These are phyloP conservation scores for Botrylloides violaceus DNA, from an alignment of 23 tunicate species.

Conservation along the genomic window DNA sequence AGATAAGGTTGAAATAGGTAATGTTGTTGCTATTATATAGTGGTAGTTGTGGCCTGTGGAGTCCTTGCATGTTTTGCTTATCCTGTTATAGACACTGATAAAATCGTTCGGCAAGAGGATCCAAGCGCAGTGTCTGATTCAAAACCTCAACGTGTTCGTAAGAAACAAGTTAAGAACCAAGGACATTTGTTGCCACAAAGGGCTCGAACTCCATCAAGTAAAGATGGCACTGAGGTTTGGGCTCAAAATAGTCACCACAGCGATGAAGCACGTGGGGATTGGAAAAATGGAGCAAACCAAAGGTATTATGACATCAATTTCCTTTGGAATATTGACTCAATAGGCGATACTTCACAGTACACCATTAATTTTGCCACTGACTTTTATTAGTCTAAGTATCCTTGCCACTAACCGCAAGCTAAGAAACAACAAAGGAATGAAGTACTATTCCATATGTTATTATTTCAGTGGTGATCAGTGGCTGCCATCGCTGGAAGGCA, in stretches of 20 bases:
- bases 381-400: neutral
- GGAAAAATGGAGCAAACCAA: slow-evolving; percentile 23
- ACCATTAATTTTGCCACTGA: neutral
- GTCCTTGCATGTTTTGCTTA: no score
- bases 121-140: no score
- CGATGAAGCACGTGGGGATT: slow-evolving; percentile 16
- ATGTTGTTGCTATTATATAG: no score
- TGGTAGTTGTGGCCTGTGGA: no score
- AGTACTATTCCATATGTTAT: neutral
- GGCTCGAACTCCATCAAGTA: slow-evolving; percentile 24
- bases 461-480: slow-evolving; percentile 19
- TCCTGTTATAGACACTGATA: no score
- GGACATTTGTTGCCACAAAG: slow-evolving; percentile 9
- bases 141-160: no score
- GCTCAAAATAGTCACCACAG: slow-evolving; percentile 31
- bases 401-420: neutral
- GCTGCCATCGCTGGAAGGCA: slow-evolving; percentile 27
- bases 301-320: slow-evolving; percentile 9
- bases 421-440: no score
- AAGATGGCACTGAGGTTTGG: slow-evolving; percentile 30
- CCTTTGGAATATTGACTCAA: neutral
- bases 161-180: neutral
- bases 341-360: neutral
- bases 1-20: no score
- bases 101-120: no score